Evolutionary conservation across 2,797 vertebrate genomes (phyloP).

Genomic region (Staurois parvus): DNA sequence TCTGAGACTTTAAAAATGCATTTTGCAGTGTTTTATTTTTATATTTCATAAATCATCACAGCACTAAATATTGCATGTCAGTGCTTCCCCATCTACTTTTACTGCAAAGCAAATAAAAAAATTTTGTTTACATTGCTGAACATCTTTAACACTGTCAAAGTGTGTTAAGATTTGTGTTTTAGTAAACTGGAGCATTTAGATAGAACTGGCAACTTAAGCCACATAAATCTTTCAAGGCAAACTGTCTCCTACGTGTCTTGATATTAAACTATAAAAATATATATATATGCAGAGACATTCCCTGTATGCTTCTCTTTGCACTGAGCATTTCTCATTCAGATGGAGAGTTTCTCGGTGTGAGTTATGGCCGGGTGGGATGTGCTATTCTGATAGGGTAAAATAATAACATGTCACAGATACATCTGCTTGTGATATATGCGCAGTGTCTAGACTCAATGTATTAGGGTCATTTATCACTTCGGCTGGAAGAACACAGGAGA

Average conservation of each 20-base stretch:
- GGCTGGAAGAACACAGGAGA: constrained; percentile 69
- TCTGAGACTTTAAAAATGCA: background rate
- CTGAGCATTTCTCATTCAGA: constrained; percentile 76
- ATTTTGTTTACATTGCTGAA: constrained; percentile 1
- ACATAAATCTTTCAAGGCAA: constrained; percentile 25
- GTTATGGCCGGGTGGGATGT: constrained; percentile 69
- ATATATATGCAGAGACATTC: constrained; percentile 3
- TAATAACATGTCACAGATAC: constrained; percentile 85
- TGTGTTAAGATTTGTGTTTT: background rate
- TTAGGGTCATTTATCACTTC: constrained; percentile 81
- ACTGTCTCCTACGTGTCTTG: background rate
- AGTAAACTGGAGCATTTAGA: constrained; percentile 3
- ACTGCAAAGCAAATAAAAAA: background rate
- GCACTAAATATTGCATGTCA: background rate
- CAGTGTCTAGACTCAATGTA: constrained; percentile 76
- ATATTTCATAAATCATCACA: background rate
- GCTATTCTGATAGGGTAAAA: constrained; percentile 81
- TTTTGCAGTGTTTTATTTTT: background rate
- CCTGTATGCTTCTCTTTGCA: constrained; percentile 7
- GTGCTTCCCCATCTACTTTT: background rate
- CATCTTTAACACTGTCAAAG: constrained; percentile 26
- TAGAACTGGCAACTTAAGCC: constrained; percentile 6
- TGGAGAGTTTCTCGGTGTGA: constrained; percentile 75
- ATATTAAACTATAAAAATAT: background rate
- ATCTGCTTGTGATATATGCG: constrained; percentile 75